These are phyloP conservation scores for Serranus cabrilla DNA, from an alignment of 2,797 vertebrate species.

Conservation along the genomic window DNA sequence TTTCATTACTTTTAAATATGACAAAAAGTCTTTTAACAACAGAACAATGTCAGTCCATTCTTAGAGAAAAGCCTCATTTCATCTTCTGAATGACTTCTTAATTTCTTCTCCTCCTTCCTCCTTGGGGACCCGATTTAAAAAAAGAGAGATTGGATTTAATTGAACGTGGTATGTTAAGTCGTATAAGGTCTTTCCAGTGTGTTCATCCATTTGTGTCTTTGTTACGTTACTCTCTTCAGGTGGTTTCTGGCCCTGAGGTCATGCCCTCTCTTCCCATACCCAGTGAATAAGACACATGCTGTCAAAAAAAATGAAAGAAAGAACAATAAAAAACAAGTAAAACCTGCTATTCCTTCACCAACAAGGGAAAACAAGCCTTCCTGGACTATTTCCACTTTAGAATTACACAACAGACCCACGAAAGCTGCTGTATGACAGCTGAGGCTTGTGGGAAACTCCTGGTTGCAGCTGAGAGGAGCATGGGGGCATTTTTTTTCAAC, in stretches of 20 bases:
- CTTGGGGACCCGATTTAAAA: slow-evolving; percentile 10
- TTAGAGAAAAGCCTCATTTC: slow-evolving; percentile 38
- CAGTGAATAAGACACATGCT: neutral
- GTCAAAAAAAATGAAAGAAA: slow-evolving; percentile 5
- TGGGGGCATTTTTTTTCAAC: slow-evolving; percentile 23
- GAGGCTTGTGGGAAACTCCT: slow-evolving; percentile 53
- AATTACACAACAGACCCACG: slow-evolving; percentile 29
- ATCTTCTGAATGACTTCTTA: slow-evolving; percentile 23
- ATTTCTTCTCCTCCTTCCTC: slow-evolving; percentile 30
- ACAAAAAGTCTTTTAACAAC: slow-evolving; percentile 26
- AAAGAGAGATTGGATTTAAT: neutral
- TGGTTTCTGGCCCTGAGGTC: neutral
- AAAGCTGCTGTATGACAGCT: slow-evolving; percentile 35
- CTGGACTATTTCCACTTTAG: slow-evolving; percentile 25
- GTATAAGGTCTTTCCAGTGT: slow-evolving; percentile 16
- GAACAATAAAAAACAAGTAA: neutral
- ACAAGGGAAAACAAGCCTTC: slow-evolving; percentile 38
- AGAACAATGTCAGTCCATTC: slow-evolving; percentile 30
- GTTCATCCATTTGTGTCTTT: slow-evolving; percentile 1
- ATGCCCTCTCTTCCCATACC: neutral
- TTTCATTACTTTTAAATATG: slow-evolving; percentile 47
- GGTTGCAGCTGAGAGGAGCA: slow-evolving; percentile 23
- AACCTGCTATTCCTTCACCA: neutral
- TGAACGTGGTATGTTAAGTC: neutral
- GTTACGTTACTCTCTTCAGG: neutral